Evolutionary conservation across 2,113 vertebrate species (phyloP).

Genomic region (Campylorhamphus procurvoides): DNA sequence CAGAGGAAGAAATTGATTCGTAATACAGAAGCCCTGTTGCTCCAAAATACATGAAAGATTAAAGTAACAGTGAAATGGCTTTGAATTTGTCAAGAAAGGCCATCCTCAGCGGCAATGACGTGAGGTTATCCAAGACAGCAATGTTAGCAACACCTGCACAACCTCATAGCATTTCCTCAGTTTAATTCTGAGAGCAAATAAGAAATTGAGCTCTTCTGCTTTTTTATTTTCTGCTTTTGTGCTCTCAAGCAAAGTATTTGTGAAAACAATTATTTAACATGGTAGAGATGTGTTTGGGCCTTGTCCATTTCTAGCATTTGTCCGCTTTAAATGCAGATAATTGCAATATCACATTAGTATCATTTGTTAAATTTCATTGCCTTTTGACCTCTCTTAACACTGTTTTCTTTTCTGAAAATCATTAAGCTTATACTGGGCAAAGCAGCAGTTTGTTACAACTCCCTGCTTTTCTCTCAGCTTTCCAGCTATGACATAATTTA

Average conservation of each 20-base stretch:
- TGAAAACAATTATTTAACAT: neutral
- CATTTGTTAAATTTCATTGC: neutral
- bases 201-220: neutral
- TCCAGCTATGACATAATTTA: conserved; percentile 48
- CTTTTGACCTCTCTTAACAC: conserved; percentile 9
- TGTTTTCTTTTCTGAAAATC: conserved; percentile 39
- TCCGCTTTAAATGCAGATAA: neutral
- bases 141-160: neutral
- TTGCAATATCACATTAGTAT: neutral
- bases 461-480: conserved; percentile 18
- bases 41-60: neutral
- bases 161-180: neutral
- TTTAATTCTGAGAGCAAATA: neutral
- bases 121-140: neutral
- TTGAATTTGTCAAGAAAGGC: neutral
- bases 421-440: neutral
- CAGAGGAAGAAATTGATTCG: neutral
- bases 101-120: neutral
- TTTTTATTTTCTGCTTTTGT: neutral
- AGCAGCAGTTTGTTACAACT: neutral
- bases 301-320: neutral
- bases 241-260: neutral
- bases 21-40: neutral
- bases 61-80: neutral
- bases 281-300: neutral